phyloP scores from a whole-genome alignment of 2,888 invertebrate species.

The Lithophane socia region DNA sequence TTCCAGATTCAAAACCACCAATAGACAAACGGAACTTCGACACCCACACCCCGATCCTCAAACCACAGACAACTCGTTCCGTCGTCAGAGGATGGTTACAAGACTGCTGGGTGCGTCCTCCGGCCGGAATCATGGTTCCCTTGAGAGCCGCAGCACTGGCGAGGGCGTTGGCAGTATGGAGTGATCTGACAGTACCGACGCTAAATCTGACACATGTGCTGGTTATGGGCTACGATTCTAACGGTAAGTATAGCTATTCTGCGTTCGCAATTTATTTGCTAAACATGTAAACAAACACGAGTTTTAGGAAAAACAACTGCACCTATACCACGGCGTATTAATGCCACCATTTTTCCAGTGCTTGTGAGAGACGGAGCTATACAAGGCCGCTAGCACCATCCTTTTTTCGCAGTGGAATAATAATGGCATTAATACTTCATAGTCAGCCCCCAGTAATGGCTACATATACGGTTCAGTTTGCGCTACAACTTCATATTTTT shows the following conservation, averaged over 20 bases:
- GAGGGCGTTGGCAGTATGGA: conserved; percentile 85
- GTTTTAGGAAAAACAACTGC: too few species aligned
- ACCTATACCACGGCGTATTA: too few species aligned
- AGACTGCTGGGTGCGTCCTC: conserved; percentile 86
- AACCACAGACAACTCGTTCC: conserved; percentile 74
- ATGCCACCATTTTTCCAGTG: too few species aligned
- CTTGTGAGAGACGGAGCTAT: too few species aligned
- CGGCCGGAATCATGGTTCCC: conserved; percentile 86
- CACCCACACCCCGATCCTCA: conserved; percentile 46
- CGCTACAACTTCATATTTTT: too few species aligned
- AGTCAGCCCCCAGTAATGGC: too few species aligned
- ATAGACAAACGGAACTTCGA: conserved; percentile 72
- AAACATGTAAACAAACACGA: too few species aligned
- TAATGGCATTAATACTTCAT: too few species aligned
- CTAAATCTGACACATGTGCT: conserved; percentile 84
- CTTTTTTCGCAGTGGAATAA: too few species aligned
- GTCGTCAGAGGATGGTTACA: conserved; percentile 84
- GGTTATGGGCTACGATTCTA: conserved; percentile 86
- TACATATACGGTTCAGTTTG: too few species aligned
- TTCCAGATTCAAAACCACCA: conserved; percentile 64
- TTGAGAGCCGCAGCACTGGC: conserved; percentile 81
- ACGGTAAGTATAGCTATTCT: conserved; percentile 75
- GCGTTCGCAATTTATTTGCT: too few species aligned
- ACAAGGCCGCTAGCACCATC: too few species aligned
- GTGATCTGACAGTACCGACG: conserved; percentile 79